Percentiles rank a stretch among this genome's conserved stretches.
phyloP scores from a whole-genome alignment of 2,113 vertebrate genomes.

The Paraplagusia blochii region DNA sequence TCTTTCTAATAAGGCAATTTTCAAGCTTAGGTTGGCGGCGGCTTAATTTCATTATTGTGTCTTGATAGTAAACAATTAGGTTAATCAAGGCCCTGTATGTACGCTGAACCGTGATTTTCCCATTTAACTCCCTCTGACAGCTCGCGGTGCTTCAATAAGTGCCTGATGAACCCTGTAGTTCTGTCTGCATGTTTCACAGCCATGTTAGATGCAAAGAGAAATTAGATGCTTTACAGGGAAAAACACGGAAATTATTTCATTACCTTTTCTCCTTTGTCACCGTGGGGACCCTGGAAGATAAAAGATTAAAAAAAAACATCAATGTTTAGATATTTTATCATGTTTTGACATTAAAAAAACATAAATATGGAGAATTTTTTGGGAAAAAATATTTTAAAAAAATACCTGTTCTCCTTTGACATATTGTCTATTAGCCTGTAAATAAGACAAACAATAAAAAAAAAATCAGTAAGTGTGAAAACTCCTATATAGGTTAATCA shows the following conservation, averaged over 20 bases:
- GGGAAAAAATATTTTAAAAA: not conserved
- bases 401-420: conserved; percentile 73
- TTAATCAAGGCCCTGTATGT: conserved; percentile 42
- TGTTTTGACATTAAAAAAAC: no score
- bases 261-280: conserved; percentile 74
- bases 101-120: conserved; percentile 33
- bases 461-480: conserved; percentile 2
- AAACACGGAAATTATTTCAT: conserved; percentile 6
- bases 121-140: conserved; percentile 24
- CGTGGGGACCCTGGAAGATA: conserved; percentile 55
- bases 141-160: conserved; percentile 31
- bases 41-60: conserved; percentile 44
- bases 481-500: conserved; percentile 2
- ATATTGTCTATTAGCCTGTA: conserved; percentile 54
- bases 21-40: conserved; percentile 47
- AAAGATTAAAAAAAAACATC: not conserved
- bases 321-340: not conserved
- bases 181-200: conserved; percentile 15
- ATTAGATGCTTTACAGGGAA: not conserved
- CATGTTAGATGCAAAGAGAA: conserved; percentile 2
- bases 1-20: conserved; percentile 53
- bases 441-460: conserved; percentile 28
- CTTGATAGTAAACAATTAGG: conserved; percentile 54
- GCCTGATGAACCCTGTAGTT: conserved; percentile 29
- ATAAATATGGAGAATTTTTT: no score